These are phyloP conservation scores for Sympetrum striolatum DNA, from an alignment of 2,888 invertebrate genomes.

Conservation along the genomic window DNA sequence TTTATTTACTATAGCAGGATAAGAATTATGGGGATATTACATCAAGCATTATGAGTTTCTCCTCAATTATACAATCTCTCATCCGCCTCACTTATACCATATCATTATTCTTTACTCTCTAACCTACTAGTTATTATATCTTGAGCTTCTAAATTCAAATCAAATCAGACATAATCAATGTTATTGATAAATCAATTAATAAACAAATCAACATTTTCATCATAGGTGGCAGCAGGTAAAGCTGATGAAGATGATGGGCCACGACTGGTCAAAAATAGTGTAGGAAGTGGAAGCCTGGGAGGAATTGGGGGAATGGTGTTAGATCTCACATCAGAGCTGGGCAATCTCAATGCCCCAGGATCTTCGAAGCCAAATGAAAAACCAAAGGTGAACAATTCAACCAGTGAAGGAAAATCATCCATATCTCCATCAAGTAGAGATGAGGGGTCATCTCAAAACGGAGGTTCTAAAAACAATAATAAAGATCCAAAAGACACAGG, in stretches of 20 bases:
- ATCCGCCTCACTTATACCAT: too few relatives aligned
- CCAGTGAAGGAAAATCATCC: background rate
- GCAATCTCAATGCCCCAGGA: slow-evolving; percentile 44
- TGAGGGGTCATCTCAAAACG: background rate
- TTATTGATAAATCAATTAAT: background rate
- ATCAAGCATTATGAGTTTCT: too few relatives aligned
- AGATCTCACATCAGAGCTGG: slow-evolving; percentile 53
- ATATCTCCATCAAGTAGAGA: background rate
- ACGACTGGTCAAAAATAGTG: background rate
- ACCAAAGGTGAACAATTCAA: background rate
- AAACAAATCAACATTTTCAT: background rate
- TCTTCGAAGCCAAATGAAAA: background rate
- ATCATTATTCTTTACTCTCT: too few relatives aligned
- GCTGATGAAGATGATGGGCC: slow-evolving; percentile 34
- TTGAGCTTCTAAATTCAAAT: too few relatives aligned
- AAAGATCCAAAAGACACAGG: background rate
- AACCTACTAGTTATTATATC: too few relatives aligned
- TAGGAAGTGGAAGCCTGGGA: background rate
- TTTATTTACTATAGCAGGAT: too few relatives aligned
- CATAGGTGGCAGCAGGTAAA: slow-evolving; percentile 44
- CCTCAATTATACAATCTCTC: too few relatives aligned
- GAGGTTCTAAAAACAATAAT: background rate
- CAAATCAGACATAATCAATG: too few relatives aligned
- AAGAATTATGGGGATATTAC: too few relatives aligned
- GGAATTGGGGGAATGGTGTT: slow-evolving; percentile 51